A percentile compares a stretch with the other conserved stretches of the same genome.
phyloP scores from a whole-genome alignment of 1,140 invertebrate species.

The Colletes gigas region DNA sequence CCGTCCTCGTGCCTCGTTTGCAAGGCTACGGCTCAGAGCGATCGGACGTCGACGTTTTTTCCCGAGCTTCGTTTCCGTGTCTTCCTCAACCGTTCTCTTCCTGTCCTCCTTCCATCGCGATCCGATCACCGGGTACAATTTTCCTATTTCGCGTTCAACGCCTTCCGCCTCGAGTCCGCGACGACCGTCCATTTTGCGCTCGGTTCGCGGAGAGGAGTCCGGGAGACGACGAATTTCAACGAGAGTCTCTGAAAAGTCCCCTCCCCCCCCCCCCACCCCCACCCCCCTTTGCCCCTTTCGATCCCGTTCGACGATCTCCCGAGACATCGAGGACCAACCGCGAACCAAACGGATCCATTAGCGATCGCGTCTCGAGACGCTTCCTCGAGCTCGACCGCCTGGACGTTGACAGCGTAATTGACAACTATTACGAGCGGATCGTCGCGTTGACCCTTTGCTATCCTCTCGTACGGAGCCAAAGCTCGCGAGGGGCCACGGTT shows the following conservation, averaged over 20 bases:
- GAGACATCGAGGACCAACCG: no score
- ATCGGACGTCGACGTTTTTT: slow-evolving; percentile 41
- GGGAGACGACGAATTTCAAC: not conserved
- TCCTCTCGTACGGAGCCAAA: no score
- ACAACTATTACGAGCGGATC: slow-evolving; percentile 23
- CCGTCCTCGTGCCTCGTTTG: not conserved
- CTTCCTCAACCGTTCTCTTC: not conserved
- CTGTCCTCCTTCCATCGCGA: not conserved
- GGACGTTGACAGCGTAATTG: slow-evolving; percentile 16
- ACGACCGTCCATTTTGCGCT: not conserved
- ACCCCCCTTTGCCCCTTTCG: no score
- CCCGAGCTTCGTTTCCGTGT: slow-evolving; percentile 11
- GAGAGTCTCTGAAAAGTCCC: no score
- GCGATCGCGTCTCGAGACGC: not conserved
- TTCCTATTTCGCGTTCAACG: slow-evolving; percentile 31
- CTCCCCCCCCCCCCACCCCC: no score
- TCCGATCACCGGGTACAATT: slow-evolving; percentile 39
- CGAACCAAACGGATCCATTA: no score
- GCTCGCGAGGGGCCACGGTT: not conserved
- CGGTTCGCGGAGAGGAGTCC: no score
- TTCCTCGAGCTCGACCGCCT: not conserved
- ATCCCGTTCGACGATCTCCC: no score
- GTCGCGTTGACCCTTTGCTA: slow-evolving; percentile 18
- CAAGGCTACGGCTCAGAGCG: slow-evolving; percentile 16
- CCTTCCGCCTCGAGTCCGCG: not conserved